A percentile compares a stretch with the other conserved stretches of the same genome.
Evolutionary conservation across 2,888 invertebrate species (phyloP).

Genomic region (Crepidodera aurea): DNA sequence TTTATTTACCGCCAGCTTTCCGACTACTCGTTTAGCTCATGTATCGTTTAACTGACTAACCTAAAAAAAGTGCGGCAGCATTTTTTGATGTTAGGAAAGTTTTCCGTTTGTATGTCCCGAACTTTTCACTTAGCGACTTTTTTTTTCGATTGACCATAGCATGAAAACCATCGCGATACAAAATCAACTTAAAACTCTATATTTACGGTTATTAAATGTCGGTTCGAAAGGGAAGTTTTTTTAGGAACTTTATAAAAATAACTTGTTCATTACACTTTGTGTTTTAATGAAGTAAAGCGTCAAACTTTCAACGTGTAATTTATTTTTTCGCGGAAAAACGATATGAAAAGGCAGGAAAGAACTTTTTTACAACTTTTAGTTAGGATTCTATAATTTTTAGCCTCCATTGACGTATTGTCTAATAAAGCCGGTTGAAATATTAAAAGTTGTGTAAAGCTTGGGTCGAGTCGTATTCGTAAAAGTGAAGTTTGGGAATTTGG

Average conservation of each 20-base stretch:
- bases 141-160: constrained; percentile 11
- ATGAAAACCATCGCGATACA: constrained; percentile 1
- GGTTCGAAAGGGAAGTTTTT: not conserved
- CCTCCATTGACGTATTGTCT: not conserved
- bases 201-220: constrained; percentile 7
- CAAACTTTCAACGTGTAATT: constrained; percentile 11
- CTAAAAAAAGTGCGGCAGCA: not conserved
- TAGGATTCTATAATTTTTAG: constrained; percentile 5
- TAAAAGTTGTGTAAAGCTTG: too few species aligned
- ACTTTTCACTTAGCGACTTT: constrained; percentile 14
- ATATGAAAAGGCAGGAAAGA: not conserved
- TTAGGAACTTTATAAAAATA: constrained; percentile 10
- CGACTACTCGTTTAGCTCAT: too few species aligned
- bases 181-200: constrained; percentile 13
- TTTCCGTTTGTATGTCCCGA: not conserved
- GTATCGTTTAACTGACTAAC: too few species aligned
- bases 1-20: too few species aligned
- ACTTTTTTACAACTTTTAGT: constrained; percentile 5
- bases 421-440: too few species aligned
- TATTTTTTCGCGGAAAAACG: not conserved
- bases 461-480: too few species aligned
- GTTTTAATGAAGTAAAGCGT: constrained; percentile 12
- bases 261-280: constrained; percentile 6
- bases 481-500: too few species aligned
- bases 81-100: constrained; percentile 4